Evolutionary conservation across 1,140 invertebrate species (phyloP), one percentile per base, ranked within the genome.

Genomic region (Sarcophaga bullata): DNA sequence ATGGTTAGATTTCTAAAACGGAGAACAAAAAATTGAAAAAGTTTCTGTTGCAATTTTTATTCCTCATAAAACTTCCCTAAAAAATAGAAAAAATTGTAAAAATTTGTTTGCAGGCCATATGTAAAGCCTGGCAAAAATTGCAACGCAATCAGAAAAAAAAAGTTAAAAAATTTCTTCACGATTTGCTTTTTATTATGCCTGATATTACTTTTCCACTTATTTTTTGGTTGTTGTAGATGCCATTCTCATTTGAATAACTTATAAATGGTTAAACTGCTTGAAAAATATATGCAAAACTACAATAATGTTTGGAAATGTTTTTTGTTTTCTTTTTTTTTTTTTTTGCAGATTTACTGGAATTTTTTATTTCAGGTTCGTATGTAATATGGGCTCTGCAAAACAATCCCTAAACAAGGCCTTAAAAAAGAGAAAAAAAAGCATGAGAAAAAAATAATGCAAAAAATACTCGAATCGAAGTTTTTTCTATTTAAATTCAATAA

Each of bases 171-270:
- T 2, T 15, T 58, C n/a, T 58, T 6, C 15, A 58, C 2, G 7
- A 58, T 58, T 3, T 17, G 62, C 19, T 68, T 68, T 68, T 19
- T 68, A 6, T 62, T 62, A 15, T 62, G 25, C 25, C 4, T 37
- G 25, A 37, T 37, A 37, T 2, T 37, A 37, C 25, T 37, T 19
- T 68, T 68, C 54, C 6, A n/a, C n/a, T n/a, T n/a, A n/a, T n/a
- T n/a, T n/a, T n/a, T n/a, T n/a, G n/a, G n/a, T n/a, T n/a, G n/a
- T n/a, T n/a, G n/a, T n/a, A n/a, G n/a, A n/a, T n/a, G n/a, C n/a
- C 13, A n/a, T 58, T 58, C 54, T 58, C 17, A 68, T 68, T 68
- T 68, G 62, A 68, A 68, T 68, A 68, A 68, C 62, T 68, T 68
- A 68, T 68, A 68, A 68, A 68, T 68, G 62, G 19, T 68, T 8